A percentile compares a stretch with the other conserved stretches of the same genome.
These are phyloP conservation scores for Aelia acuminata DNA, from an alignment of 2,888 invertebrate species.

Conservation along the genomic window DNA sequence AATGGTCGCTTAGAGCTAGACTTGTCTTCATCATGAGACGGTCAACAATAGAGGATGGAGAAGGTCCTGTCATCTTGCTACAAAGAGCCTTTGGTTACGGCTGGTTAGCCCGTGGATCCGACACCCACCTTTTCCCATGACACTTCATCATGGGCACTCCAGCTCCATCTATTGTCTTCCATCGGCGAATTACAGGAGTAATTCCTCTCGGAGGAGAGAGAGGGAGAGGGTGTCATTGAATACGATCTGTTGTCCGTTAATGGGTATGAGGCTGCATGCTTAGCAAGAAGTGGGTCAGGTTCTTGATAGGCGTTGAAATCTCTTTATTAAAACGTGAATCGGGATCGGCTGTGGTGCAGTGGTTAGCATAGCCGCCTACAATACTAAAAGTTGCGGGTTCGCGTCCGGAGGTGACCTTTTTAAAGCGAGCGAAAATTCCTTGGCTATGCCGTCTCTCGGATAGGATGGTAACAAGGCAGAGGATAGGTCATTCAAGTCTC, in stretches of 20 bases:
- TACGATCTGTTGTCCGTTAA: background rate
- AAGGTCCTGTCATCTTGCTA: background rate
- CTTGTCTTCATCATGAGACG: background rate
- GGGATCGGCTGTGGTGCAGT: too few species aligned
- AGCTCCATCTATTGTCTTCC: slow-evolving; percentile 4
- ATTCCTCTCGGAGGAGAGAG: too few species aligned
- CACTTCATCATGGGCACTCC: background rate
- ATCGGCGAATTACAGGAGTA: background rate
- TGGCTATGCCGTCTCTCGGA: too few species aligned
- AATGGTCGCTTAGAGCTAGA: background rate
- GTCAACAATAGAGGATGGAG: background rate
- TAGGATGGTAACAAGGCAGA: too few species aligned
- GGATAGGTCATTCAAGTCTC: too few species aligned
- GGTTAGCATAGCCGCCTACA: too few species aligned
- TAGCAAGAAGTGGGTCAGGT: background rate
- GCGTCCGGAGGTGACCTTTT: too few species aligned
- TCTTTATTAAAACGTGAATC: background rate
- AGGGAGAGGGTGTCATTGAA: background rate
- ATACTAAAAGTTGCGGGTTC: too few species aligned
- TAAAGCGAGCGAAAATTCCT: too few species aligned
- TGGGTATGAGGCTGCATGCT: background rate
- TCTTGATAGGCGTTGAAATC: background rate
- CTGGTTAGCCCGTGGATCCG: background rate
- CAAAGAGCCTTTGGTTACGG: background rate
- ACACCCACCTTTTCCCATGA: slow-evolving; percentile 33